Base-by-base conservation (phyloP, 2,888 invertebrate genomes). In the Cremastinae sp. region DNA sequence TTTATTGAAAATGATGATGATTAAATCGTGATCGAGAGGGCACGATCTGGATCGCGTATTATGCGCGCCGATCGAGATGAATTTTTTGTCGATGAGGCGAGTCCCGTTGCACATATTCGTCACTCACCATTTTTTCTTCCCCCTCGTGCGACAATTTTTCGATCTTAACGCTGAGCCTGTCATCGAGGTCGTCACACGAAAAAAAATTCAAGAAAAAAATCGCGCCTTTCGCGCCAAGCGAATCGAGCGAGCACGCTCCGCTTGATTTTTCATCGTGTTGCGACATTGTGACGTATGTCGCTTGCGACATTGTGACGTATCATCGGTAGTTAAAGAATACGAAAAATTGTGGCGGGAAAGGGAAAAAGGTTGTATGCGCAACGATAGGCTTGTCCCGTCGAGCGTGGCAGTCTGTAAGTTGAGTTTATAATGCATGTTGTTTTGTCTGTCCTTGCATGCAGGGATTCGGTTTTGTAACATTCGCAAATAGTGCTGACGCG, bases 401-500 rank as follows among this genome's bases (percentile, higher is more conserved):
- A 86, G 87, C 87, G 88, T 86, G 86, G 86, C 88, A 89, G 85
- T 88, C 87, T 89, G 88, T 89, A 88, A 89, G 87, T 88, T 89
- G 89, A 89, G 89, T 92, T 94, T 95, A 76, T 76, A 95, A 95
- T 95, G 95, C 95, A 95, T 95, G 95, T 95, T 95, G 92, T 92
- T 91, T 95, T 95, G 95, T 96, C 95, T 95, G 96, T 96, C 95
- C 91, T 93, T 96, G 96, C 96, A 96, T 96, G 95, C 97, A 99
- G 99, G 99, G 99, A 95, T 99, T 99, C 96, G 99, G 99, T 96
- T 99, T 99, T 97, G 99, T 99, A 95, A 99, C 99, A 95, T 99
- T 99, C 97, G 98, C 98, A 95, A 98, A 97, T 96, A 97, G 97
- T 95, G 96, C 96, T 94, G 99, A 99, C 94, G 99, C 99, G 93